A percentile compares a stretch with the other conserved stretches of the same genome.
Conservation (phyloP, 2,888 invertebrate genomes). For the Abrostola tripartita region DNA sequence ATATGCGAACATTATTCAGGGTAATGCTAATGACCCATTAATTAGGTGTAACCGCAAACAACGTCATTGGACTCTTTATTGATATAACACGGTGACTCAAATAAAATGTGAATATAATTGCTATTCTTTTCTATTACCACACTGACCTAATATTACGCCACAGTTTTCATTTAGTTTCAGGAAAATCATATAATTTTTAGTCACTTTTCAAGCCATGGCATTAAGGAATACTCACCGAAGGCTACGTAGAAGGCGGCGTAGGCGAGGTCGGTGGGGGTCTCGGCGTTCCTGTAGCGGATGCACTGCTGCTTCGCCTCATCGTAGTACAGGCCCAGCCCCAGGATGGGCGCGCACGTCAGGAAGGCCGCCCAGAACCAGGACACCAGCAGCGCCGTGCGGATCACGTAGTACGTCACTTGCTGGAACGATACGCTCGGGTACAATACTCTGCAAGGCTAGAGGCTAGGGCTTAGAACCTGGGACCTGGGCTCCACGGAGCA, state of each 20-base stretch:
- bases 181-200: too few species aligned
- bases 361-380: conserved; percentile 91
- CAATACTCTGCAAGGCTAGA: not conserved
- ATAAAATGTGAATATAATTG: too few species aligned
- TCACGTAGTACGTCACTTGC: conserved; percentile 94
- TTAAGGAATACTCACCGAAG: conserved; percentile 90
- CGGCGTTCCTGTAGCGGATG: conserved; percentile 92
- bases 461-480: too few species aligned
- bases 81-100: too few species aligned
- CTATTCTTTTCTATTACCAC: too few species aligned
- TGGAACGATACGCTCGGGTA: conserved; percentile 74
- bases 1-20: conserved; percentile 2
- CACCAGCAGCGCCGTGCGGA: conserved; percentile 91
- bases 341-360: conserved; percentile 92
- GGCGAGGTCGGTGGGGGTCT: conserved; percentile 89
- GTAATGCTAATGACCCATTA: conserved; percentile 2
- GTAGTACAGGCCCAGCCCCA: conserved; percentile 93
- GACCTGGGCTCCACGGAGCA: too few species aligned
- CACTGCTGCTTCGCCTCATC: conserved; percentile 86
- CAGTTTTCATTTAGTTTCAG: too few species aligned
- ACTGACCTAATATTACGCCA: too few species aligned
- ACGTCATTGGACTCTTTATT: not conserved
- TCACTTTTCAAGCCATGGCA: not conserved
- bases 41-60: conserved; percentile 11
- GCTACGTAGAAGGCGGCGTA: conserved; percentile 93